Evolutionary conservation across 2,888 invertebrate species (phyloP), one percentile per base, ranked within the genome.

Genomic region (Eutolmus rufibarbis): DNA sequence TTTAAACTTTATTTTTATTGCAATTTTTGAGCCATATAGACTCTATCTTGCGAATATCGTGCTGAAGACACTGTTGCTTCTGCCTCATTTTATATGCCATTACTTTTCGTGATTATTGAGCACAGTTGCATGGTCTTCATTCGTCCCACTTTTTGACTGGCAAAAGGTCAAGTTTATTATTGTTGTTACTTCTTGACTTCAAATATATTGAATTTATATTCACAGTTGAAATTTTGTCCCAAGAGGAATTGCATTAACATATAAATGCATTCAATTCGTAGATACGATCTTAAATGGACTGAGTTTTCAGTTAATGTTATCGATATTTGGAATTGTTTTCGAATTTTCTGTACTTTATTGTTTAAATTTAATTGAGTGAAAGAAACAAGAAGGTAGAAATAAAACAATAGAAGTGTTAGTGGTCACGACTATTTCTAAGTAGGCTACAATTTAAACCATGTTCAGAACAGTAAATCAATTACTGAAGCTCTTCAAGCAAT

Each of bases 141-240:
- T 40, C 37, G 40, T 66, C 66, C 82, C 66, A 66, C 34, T 57
- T 82, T 82, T 37, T 74, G 74, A 74, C 46, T 74, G 74, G 23
- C 43, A 74, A 74, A 16, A 74, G 74, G 46, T 74, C 46, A 74
- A 74, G 31, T 43, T 85, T 85, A 31, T 85, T 82, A 57, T 82
- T 82, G 40, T 76, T 34, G n/a, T 76, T 34, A 34, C 28, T 76
- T 46, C 34, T n/a, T 76, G 37, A 37, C 34, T 37, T 76, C 34
- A 76, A 76, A 76, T 76, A 66, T 23, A 19, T 12, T 12, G 28
- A 51, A 51, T 51, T 51, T n/a, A 12, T 66, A 23, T 66, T 66
- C 19, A 12, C 2, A 66, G 23, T 23, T 66, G 23, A 66, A 66
- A 66, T 66, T 66, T 19, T 23, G 23, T 46, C 8, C 23, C 9